Base-by-base conservation (phyloP, 64 coral and sea anemone genomes). In the Exaiptasia diaphana region DNA sequence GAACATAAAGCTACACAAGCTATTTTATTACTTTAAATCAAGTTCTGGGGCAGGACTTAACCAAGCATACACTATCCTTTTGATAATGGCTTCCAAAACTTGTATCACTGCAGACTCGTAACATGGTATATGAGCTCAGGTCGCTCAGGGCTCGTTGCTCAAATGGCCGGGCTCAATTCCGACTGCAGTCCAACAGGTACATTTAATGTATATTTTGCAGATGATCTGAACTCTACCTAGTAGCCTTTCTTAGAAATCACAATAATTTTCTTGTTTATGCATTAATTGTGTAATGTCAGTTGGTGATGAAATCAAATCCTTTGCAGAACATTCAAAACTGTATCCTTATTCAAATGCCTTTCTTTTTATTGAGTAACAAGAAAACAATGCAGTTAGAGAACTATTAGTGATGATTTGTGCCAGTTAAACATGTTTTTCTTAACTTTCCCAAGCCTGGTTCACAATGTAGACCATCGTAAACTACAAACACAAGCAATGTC, bases 321-420 rank as follows among this genome's bases (percentile, higher is more conserved):
- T 94, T 80, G 79, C 91, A 79, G 91, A 94, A 84, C 91, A 89
- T 11, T 57, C 89, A 24, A 94, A 94, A 77, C 91, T 86, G 91
- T 94, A 94, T 94, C 91, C 79, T 94, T 73, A 74, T 41, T 48
- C 27, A 22, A 67, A 20, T 38, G 18, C 23, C 6, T 10, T 29
- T 29, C 3, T 7, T 29, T 7, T 4, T 34, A 6, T 29, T 21
- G 18, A 38, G 0, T 0, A 15, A 8, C 26, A 12, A 71, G 21
- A 39, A 20, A 39, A 20, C 18, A 55, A 20, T 55, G 2, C 25
- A 0, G 28, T 38, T 35, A 68, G 0, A 53, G 11, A 33, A 3
- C 20, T 33, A 14, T 3, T 39, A 45, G 11, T 46, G 13, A 23
- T 32, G 17, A 31, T 11, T 49, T 54, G 18, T 1, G 20, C 5